Conservation (phyloP, 2,113 vertebrate genomes). For the Colinus virginianus region DNA sequence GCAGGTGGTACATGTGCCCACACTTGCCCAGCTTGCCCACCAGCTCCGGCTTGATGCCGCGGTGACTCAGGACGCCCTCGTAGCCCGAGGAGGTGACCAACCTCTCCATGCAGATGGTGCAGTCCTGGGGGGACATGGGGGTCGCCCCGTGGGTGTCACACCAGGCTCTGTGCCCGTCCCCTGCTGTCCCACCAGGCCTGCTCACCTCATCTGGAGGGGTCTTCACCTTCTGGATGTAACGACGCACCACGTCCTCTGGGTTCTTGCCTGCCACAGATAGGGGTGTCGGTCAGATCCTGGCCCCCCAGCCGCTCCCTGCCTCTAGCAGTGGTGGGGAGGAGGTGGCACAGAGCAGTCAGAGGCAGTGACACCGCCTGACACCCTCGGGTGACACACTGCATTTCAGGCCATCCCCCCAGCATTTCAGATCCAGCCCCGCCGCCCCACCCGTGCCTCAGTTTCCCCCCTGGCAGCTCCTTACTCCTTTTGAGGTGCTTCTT, state of each 20-base stretch:
- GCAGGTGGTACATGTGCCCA: slow-evolving; percentile 95
- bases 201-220: slow-evolving; percentile 91
- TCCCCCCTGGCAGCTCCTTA: slow-evolving; percentile 42
- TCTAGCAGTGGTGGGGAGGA: neutral
- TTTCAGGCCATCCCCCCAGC: neutral
- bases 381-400: too few relatives aligned
- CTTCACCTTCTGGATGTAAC: slow-evolving; percentile 96
- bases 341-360: neutral
- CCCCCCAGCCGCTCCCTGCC: rapidly evolving
- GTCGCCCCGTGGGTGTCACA: neutral
- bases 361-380: neutral
- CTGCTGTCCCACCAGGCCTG: neutral
- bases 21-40: slow-evolving; percentile 96
- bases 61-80: slow-evolving; percentile 89
- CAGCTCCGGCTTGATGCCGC: slow-evolving; percentile 88
- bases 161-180: neutral
- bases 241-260: slow-evolving; percentile 92
- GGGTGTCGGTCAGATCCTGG: neutral
- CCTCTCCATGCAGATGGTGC: slow-evolving; percentile 63
- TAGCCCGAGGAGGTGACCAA: slow-evolving; percentile 90
- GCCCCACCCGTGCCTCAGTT: neutral
- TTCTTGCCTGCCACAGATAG: slow-evolving; percentile 84
- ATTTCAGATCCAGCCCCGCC: neutral
- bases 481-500: slow-evolving; percentile 95
- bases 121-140: neutral